Conservation (phyloP, 2,888 invertebrate species). For the Lycia hirtaria region DNA sequence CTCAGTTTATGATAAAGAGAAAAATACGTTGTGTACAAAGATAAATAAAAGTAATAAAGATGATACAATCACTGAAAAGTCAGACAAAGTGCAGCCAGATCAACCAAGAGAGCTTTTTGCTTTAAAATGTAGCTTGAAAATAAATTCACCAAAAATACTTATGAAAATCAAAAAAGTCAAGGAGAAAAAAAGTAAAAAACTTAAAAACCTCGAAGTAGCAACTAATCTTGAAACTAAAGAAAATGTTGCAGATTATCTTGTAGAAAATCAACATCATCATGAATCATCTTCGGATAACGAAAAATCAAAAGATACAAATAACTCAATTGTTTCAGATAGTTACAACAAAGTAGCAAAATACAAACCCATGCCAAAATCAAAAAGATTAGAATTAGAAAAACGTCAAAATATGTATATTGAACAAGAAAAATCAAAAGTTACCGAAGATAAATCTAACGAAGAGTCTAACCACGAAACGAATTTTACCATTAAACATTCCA, state of each 20-base stretch:
- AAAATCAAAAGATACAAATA: neutral
- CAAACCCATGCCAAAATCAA: conserved; percentile 23
- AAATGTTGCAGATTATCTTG: neutral
- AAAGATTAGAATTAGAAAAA: conserved; percentile 3
- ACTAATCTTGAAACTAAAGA: neutral
- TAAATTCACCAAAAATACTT: neutral
- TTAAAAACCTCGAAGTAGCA: neutral
- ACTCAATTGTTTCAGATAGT: neutral
- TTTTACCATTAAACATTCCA: no score
- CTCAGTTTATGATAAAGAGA: neutral
- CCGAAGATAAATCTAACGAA: neutral
- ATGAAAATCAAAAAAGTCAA: neutral
- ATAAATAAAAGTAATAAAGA: neutral
- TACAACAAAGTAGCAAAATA: neutral
- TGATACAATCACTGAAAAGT: neutral
- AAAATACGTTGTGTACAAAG: neutral
- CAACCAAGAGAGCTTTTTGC: neutral
- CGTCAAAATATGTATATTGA: neutral
- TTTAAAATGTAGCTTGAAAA: conserved; percentile 7
- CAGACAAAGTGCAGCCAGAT: neutral
- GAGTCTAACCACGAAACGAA: neutral
- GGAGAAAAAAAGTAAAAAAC: neutral
- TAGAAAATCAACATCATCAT: neutral
- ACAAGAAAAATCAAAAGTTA: neutral
- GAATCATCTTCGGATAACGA: no score